Evolutionary conservation across 1,140 invertebrate species (phyloP).

Genomic region (Harlomillsia oculata): DNA sequence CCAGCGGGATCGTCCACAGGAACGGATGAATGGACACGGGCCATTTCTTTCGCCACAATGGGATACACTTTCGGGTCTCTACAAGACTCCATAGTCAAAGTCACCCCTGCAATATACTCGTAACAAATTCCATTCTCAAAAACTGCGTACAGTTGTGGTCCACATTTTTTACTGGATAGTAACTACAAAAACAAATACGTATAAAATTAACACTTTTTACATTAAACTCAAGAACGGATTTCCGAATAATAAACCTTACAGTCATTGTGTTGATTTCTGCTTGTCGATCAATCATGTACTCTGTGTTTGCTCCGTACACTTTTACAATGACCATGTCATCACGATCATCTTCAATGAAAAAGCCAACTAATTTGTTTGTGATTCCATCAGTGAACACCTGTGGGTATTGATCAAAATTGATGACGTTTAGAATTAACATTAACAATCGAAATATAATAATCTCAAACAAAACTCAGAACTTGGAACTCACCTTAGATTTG

Average conservation of each 20-base stretch:
- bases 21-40: slow-evolving; percentile 55
- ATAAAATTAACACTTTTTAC: neutral
- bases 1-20: slow-evolving; percentile 40
- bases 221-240: too few species aligned
- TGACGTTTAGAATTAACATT: too few species aligned
- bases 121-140: slow-evolving; percentile 93
- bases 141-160: slow-evolving; percentile 75
- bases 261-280: slow-evolving; percentile 62
- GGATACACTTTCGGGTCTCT: slow-evolving; percentile 58
- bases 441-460: too few species aligned
- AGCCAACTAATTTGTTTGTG: slow-evolving; percentile 83
- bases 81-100: slow-evolving; percentile 60
- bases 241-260: slow-evolving; percentile 40
- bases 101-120: slow-evolving; percentile 76
- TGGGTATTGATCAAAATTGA: slow-evolving; percentile 1
- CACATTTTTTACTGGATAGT: slow-evolving; percentile 63
- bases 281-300: slow-evolving; percentile 80
- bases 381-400: slow-evolving; percentile 91
- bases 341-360: slow-evolving; percentile 51
- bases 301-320: slow-evolving; percentile 88
- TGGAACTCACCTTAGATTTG: slow-evolving; percentile 9
- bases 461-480: too few species aligned
- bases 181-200: slow-evolving; percentile 44
- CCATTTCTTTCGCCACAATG: slow-evolving; percentile 67
- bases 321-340: slow-evolving; percentile 70